phyloP scores from a whole-genome alignment of 2,888 invertebrate genomes.

The Coleophora flavipennella region DNA sequence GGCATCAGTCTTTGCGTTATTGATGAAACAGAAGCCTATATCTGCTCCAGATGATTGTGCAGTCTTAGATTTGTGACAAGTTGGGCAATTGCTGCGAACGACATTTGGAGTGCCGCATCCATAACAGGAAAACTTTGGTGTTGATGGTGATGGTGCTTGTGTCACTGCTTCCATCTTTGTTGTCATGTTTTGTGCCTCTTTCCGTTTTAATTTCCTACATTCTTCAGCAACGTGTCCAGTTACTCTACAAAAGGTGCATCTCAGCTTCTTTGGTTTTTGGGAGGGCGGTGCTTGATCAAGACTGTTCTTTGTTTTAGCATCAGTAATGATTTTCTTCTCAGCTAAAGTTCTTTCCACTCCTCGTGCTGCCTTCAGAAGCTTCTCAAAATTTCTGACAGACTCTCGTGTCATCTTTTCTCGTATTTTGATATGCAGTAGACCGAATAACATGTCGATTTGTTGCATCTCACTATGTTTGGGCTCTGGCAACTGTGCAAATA shows the following conservation, averaged over 20 bases:
- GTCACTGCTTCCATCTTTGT: neutral
- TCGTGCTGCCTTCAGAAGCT: neutral
- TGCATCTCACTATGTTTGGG: neutral
- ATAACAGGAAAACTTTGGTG: constrained; percentile 11
- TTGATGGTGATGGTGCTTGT: constrained; percentile 2
- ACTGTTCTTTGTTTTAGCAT: neutral
- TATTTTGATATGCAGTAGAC: neutral
- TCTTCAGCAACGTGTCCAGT: neutral
- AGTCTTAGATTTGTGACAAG: constrained; percentile 2
- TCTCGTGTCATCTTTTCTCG: neutral
- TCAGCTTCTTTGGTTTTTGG: neutral
- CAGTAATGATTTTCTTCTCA: neutral
- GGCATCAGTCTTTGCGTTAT: constrained; percentile 2
- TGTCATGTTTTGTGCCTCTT: neutral
- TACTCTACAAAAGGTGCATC: constrained; percentile 9
- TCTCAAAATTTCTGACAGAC: neutral
- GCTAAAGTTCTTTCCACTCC: neutral
- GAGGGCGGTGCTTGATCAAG: neutral
- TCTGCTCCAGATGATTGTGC: neutral
- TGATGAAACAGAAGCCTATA: constrained; percentile 1
- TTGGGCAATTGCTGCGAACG: constrained; percentile 10
- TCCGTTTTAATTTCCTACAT: neutral
- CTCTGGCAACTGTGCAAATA: neutral
- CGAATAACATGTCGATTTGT: neutral
- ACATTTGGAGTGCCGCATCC: constrained; percentile 13